A percentile compares a stretch with the other conserved stretches of the same genome.
Evolutionary conservation across 2,797 vertebrate species (phyloP).

Genomic region (Peromyscus attwateri): DNA sequence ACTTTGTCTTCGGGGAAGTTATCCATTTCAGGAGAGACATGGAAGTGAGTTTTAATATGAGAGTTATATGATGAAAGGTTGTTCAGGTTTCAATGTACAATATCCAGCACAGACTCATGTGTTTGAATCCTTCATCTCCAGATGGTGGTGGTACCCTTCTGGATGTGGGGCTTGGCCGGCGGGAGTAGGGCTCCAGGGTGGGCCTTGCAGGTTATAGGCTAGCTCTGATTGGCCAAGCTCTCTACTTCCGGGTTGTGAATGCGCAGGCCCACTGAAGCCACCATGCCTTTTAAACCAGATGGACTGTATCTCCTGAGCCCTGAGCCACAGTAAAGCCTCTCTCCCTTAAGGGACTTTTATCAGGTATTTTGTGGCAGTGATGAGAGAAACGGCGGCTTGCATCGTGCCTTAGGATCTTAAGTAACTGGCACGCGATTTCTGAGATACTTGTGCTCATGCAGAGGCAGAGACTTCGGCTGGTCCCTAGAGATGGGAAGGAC

Average conservation of each 20-base stretch:
- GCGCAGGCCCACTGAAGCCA: neutral
- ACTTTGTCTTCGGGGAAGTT: neutral
- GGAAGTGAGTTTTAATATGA: constrained; percentile 28
- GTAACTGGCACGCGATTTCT: neutral
- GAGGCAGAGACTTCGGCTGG: neutral
- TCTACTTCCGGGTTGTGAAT: neutral
- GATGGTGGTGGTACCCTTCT: neutral
- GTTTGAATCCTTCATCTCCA: neutral
- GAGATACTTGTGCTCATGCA: neutral
- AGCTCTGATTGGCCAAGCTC: neutral
- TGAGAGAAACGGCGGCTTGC: neutral
- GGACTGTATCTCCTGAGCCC: neutral
- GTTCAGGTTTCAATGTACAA: neutral
- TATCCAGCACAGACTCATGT: neutral
- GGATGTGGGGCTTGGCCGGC: neutral
- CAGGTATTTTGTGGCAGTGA: neutral
- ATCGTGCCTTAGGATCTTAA: neutral
- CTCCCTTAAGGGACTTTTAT: neutral
- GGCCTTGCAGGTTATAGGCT: neutral
- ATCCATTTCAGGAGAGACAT: neutral
- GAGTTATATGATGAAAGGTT: neutral
- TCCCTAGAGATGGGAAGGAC: neutral
- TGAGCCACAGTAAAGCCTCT: neutral
- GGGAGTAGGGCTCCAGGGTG: too few relatives aligned
- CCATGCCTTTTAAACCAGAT: neutral